Evolutionary conservation across 1,140 invertebrate species (phyloP), one percentile per base, ranked within the genome.

Genomic region (Caenorhabditis brenneri): DNA sequence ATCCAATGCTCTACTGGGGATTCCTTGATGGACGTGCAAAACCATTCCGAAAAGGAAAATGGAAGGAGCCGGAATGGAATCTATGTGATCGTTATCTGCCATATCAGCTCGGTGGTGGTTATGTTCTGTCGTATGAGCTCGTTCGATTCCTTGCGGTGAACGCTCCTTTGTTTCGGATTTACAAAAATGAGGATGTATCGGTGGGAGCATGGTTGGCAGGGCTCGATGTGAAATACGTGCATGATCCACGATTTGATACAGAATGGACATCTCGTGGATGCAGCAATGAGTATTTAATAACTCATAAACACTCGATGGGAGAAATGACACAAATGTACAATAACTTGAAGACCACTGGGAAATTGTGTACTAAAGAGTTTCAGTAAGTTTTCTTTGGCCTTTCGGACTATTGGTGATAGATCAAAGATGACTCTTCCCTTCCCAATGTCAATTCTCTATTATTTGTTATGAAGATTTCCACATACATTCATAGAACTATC

Each of bases 241-340:
- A 99, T 90, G 97, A 98, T 90, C 92, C 94, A 0, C 93, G 96
- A 80, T 99, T 98, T 91, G 96, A 99, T 90, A 98, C 97, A 0
- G 95, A 96, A 90, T 97, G 94, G 91, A 93, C 92, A 85, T 95
- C 96, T 0, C 93, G 96, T 85, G 97, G 96, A 1, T 99, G 97
- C 90, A 93, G 93, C 12, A 94, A 96, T 88, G 91, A 93, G 58
- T 95, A 97, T 92, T 91, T 98, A 22, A 93, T 98, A 2, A 94
- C 94, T 9, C 97, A 99, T 88, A 97, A 97, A 90, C 94, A 96
- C 84, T 93, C 91, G 24, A 91, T 92, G 10, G 90, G 92, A 27
- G 93, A 94, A 85, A 96, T 98, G 94, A 92, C 92, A 79, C 92
- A 79, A 36, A 85, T 91, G 33, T 94, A 94, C 88, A 92, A 93